Evolutionary conservation across 2,113 vertebrate genomes (phyloP).

Genomic region (Smithornis capensis): DNA sequence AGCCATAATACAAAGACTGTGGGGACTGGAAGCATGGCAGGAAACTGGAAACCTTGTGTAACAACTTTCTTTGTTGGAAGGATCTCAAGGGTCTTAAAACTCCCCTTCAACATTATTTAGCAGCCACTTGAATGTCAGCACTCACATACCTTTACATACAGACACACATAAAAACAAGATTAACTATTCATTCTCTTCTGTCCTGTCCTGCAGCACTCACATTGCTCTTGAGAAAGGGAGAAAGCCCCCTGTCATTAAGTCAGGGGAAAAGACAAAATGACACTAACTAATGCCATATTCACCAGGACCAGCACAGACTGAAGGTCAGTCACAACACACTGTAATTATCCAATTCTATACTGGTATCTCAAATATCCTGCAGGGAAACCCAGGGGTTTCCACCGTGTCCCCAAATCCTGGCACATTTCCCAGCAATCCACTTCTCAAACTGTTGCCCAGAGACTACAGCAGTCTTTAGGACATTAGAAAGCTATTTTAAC

Average conservation of each 20-base stretch:
- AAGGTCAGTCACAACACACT: not conserved
- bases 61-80: not conserved
- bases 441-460: not conserved
- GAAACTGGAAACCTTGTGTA: not conserved
- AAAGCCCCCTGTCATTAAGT: not conserved
- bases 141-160: not conserved
- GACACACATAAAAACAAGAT: not conserved
- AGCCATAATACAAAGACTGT: not conserved
- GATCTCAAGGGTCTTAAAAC: not conserved
- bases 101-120: not conserved
- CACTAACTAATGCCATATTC: not conserved
- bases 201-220: not conserved
- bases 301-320: not conserved
- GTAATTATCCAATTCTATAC: not conserved
- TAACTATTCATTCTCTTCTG: not conserved
- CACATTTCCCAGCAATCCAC: not conserved
- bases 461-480: not conserved
- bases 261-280: not conserved
- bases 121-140: not conserved
- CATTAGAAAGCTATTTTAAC: not conserved
- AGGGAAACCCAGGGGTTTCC: not conserved
- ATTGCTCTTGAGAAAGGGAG: not conserved
- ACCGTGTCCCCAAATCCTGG: not conserved
- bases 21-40: not conserved
- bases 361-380: not conserved